phyloP scores from a whole-genome alignment of 2,888 invertebrate species.

The Diarsia rubi region DNA sequence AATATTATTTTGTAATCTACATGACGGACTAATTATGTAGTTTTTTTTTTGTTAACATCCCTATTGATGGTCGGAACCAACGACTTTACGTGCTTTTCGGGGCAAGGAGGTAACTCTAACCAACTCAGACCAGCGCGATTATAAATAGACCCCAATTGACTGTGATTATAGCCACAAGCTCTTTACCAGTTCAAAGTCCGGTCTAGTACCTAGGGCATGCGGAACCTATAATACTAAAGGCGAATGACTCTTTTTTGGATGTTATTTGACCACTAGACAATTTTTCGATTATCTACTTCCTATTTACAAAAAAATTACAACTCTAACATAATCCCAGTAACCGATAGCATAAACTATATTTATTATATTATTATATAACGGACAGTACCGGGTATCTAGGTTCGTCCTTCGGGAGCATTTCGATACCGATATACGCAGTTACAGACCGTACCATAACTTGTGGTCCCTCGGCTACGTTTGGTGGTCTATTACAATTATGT shows the following conservation, averaged over 20 bases:
- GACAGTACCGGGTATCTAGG: conserved; percentile 68
- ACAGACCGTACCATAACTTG: conserved; percentile 74
- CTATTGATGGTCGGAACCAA: too few species aligned
- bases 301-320: conserved; percentile 1
- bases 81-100: too few species aligned
- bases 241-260: neutral
- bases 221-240: neutral
- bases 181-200: too few species aligned
- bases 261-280: neutral
- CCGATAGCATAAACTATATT: conserved; percentile 47
- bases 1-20: too few species aligned
- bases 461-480: conserved; percentile 73
- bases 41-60: too few species aligned
- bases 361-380: conserved; percentile 65
- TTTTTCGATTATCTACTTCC: neutral
- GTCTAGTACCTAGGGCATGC: too few species aligned
- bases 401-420: conserved; percentile 74
- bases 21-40: too few species aligned
- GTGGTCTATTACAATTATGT: conserved; percentile 75
- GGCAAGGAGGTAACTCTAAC: too few species aligned
- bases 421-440: conserved; percentile 74
- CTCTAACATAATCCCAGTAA: conserved; percentile 23
- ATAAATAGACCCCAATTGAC: too few species aligned
- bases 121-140: too few species aligned
- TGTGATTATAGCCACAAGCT: too few species aligned